Percentiles rank a stretch among this genome's conserved stretches.
phyloP scores from a whole-genome alignment of 1,140 invertebrate species.

The Pseudobourletiella spinata region DNA sequence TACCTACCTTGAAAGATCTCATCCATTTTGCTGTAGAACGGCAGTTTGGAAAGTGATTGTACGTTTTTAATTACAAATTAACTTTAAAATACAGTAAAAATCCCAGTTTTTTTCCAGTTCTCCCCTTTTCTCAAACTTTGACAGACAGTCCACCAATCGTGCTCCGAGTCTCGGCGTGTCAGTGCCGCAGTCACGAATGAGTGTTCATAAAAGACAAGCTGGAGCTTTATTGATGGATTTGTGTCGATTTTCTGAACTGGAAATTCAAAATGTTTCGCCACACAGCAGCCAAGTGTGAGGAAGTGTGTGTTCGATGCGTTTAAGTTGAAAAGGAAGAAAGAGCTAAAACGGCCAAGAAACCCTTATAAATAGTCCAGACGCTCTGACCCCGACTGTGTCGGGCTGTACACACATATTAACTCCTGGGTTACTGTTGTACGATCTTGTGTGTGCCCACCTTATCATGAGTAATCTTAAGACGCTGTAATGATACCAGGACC shows the following conservation, averaged over 20 bases:
- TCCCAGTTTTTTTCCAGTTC: background rate
- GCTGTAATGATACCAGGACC: too few species aligned
- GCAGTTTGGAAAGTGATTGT: too few species aligned
- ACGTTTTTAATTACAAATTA: too few species aligned
- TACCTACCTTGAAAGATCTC: slow-evolving; percentile 8
- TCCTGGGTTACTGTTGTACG: too few species aligned
- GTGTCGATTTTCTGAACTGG: background rate
- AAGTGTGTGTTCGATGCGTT: background rate
- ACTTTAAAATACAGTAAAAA: background rate
- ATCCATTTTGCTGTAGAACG: slow-evolving; percentile 13
- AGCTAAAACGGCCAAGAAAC: background rate
- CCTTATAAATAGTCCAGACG: background rate
- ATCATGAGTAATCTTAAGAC: too few species aligned
- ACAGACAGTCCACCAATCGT: too few species aligned
- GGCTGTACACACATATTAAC: too few species aligned
- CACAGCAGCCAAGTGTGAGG: background rate
- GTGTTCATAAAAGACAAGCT: background rate
- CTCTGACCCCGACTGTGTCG: too few species aligned
- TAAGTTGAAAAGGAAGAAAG: background rate
- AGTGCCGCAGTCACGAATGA: too few species aligned
- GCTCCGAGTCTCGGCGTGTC: too few species aligned
- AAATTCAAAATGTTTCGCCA: background rate
- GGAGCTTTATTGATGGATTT: background rate
- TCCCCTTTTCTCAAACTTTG: too few species aligned
- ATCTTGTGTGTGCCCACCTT: too few species aligned